Evolutionary conservation across 23 tunicate species (phyloP).

Genomic region (Diplosoma virens): DNA sequence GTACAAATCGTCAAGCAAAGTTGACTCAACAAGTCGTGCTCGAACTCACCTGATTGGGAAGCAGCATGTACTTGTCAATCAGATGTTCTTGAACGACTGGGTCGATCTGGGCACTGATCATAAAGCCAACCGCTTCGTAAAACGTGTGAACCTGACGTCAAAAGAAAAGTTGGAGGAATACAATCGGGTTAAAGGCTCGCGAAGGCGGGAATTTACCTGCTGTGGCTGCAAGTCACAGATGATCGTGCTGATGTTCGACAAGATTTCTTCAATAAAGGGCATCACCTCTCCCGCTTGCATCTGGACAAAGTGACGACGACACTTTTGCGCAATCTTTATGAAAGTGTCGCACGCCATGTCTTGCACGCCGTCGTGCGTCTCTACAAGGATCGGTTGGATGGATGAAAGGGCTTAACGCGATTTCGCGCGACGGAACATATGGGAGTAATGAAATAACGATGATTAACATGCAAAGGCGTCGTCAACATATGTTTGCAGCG

Average conservation of each 20-base stretch:
- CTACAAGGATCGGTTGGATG: no score
- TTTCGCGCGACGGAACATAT: no score
- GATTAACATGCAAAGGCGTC: no score
- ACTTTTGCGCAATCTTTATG: conserved; percentile 98
- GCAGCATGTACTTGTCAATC: conserved; percentile 94
- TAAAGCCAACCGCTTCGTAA: conserved; percentile 98
- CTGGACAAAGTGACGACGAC: conserved; percentile 93
- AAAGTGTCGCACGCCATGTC: conserved; percentile 99
- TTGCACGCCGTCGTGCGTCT: conserved; percentile 99
- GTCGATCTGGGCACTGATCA: conserved; percentile 94
- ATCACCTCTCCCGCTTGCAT: conserved; percentile 98
- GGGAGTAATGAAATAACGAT: no score
- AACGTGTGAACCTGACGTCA: conserved; percentile 84
- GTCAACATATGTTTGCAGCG: no score
- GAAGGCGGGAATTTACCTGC: conserved; percentile 47
- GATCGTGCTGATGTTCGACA: conserved; percentile 83
- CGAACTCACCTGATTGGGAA: conserved; percentile 87
- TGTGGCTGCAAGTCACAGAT: conserved; percentile 99
- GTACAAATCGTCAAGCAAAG: neutral
- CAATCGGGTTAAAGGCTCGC: neutral
- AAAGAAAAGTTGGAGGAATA: neutral
- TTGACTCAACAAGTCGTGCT: neutral
- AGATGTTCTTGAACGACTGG: conserved; percentile 92
- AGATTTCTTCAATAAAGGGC: conserved; percentile 99
- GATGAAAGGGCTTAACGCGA: no score